Evolutionary conservation across 2,113 vertebrate genomes (phyloP).

Genomic region (Brienomyrus longianalis): DNA sequence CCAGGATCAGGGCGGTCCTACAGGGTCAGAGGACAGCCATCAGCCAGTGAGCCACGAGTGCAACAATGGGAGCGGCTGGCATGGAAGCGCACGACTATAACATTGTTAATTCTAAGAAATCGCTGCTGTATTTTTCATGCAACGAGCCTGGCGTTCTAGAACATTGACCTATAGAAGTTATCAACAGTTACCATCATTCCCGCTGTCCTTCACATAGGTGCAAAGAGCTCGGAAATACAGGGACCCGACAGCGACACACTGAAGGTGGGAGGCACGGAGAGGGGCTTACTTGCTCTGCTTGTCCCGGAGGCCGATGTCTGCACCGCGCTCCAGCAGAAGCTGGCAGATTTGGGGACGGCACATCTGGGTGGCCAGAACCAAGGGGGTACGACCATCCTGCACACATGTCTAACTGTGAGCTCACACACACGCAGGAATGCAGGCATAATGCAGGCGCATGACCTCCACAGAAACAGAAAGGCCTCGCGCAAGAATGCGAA

Average conservation of each 20-base stretch:
- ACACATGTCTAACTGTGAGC: neutral
- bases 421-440: neutral
- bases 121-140: neutral
- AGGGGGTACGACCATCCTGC: slow-evolving; percentile 85
- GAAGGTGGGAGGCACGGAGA: neutral
- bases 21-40: neutral
- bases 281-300: slow-evolving; percentile 82
- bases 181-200: neutral
- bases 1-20: slow-evolving; percentile 88
- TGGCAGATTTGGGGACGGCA: slow-evolving; percentile 83
- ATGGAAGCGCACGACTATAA: neutral
- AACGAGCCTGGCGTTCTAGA: neutral
- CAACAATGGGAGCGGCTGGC: neutral
- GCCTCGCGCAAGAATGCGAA: neutral
- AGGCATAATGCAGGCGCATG: neutral
- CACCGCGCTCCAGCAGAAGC: slow-evolving; percentile 81
- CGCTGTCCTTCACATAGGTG: neutral
- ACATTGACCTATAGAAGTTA: neutral
- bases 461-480: neutral
- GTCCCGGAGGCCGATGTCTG: slow-evolving; percentile 77
- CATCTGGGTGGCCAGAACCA: slow-evolving; percentile 94
- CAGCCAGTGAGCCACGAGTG: neutral
- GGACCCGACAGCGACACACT: neutral
- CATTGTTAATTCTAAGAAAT: neutral
- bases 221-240: neutral